Evolutionary conservation across 2,113 vertebrate genomes (phyloP).

Genomic region (Micronisus gabar): DNA sequence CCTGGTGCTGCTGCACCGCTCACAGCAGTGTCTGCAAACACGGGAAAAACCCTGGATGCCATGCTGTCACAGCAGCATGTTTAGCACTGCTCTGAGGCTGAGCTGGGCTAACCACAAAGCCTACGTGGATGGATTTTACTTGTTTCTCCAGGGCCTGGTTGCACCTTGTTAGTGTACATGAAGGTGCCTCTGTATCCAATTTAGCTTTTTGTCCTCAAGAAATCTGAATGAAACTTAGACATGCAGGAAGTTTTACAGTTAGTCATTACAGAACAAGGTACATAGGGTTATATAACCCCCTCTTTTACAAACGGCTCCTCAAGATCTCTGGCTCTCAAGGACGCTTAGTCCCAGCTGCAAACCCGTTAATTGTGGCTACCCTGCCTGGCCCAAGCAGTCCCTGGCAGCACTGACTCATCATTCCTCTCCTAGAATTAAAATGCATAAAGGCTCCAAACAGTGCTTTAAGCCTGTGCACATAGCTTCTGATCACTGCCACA

Average conservation of each 20-base stretch:
- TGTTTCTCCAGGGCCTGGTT: background rate
- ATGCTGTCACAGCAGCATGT: accelerated
- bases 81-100: accelerated
- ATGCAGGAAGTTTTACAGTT: background rate
- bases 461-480: background rate
- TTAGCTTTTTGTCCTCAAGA: background rate
- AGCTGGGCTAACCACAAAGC: background rate
- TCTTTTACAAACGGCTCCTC: background rate
- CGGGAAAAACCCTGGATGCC: background rate
- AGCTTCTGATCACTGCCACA: background rate
- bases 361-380: background rate
- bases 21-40: background rate
- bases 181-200: background rate
- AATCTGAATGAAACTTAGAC: conserved; percentile 8
- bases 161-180: background rate
- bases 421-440: background rate
- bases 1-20: background rate
- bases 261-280: background rate
- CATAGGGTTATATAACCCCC: background rate
- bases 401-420: background rate
- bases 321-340: background rate
- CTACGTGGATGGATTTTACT: background rate
- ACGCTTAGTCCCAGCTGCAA: background rate
- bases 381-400: background rate
- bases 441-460: background rate